Base-by-base conservation (phyloP, 1,140 invertebrate genomes). In the Apis mellifera region DNA sequence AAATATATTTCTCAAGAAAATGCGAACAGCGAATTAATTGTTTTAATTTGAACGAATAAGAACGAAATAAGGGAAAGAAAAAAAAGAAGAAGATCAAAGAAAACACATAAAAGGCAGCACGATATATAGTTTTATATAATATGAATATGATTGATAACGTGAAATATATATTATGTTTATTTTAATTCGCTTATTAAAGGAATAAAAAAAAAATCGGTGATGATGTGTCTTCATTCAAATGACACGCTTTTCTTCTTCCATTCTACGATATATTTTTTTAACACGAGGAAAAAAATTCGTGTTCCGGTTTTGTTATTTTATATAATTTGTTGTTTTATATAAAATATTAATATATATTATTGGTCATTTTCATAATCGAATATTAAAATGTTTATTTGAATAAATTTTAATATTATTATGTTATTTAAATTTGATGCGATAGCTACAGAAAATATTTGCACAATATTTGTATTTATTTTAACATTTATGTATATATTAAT, bases 101-200 rank as follows among this genome's bases (percentile, higher is more conserved):
- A 82, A 68, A 73, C 60, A 21, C 71, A 75, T 79, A 71, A 86
- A 85, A 86, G 78, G 60, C 80, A 76, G 68, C 32, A 62, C 68
- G 50, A 55, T 15, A 42, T 68, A 59, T 17, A 55, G 54, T 79
- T 59, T 21, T 26, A 48, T 60, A 54, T 54, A 71, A n/a, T n/a
- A n/a, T 86, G 80, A 83, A 86, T 86, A 54, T 69, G 32, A 7
- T 42, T 32, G 50, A n/a, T n/a, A n/a, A n/a, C n/a, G 50, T 9
- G n/a, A 50, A 71, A 26, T 23, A 23, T 71, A 69, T 86, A 82
- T 21, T 64, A 55, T 66, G 84, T 70, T 86, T 86, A 83, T 83
- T 87, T 87, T 87, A 86, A 80, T 86, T 83, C 85, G 84, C 21
- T 77, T 62, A 75, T 79, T 83, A 79, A 65, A 64, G 65, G 13